Conservation (phyloP, 2,797 vertebrate genomes). For the Alosa sapidissima region DNA sequence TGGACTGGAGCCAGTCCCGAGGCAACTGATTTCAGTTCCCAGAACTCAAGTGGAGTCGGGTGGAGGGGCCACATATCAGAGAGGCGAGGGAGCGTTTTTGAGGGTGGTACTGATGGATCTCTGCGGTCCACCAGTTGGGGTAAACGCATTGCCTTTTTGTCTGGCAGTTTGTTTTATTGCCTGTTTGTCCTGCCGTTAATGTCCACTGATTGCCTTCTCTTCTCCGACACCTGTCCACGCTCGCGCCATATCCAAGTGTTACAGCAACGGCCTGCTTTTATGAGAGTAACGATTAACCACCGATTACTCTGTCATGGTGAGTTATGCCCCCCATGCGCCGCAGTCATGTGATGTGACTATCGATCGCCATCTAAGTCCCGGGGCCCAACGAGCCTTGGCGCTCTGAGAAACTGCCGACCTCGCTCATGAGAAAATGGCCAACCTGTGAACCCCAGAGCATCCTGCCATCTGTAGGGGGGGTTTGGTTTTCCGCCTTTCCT, state of each 20-base stretch:
- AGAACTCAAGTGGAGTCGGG: not conserved
- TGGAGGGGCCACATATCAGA: not conserved
- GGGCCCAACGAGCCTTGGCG: not conserved
- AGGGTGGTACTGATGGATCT: not conserved
- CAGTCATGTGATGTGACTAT: conserved; percentile 19
- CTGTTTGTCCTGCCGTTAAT: not conserved
- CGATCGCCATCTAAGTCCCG: not conserved
- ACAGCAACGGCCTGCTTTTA: conserved; percentile 6
- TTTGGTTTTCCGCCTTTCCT: not conserved
- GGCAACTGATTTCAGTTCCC: not conserved
- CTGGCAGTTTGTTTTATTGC: conserved; percentile 1
- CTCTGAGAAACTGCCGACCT: not conserved
- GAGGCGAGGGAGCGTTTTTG: not conserved
- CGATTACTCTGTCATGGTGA: conserved; percentile 8
- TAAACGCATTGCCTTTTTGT: not conserved
- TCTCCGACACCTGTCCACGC: conserved; percentile 1
- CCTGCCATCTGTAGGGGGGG: not conserved
- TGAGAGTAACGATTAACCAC: conserved; percentile 19
- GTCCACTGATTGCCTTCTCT: not conserved
- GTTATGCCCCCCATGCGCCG: not conserved
- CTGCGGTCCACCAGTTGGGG: not conserved
- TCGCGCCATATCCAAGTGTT: not conserved
- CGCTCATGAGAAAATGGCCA: not conserved
- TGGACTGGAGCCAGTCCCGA: not conserved
- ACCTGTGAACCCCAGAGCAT: not conserved